Evolutionary conservation across 1,140 invertebrate species (phyloP), one percentile per base, ranked within the genome.

Genomic region (Apis dorsata): DNA sequence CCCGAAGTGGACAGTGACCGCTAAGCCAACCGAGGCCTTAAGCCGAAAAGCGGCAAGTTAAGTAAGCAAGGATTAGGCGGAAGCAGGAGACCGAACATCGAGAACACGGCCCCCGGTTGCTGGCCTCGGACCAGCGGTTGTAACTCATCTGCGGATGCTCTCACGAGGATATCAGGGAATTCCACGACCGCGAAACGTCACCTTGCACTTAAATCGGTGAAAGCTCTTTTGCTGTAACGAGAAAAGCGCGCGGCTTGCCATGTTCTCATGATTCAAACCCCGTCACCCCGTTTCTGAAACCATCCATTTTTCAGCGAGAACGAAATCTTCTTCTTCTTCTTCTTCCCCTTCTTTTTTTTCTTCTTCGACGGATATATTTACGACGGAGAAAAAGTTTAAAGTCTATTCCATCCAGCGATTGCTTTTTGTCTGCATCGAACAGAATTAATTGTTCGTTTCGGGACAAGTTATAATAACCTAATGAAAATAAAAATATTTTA

Each of bases 41-140:
- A 92, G 90, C 91, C 88, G 90, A 91, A 92, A 93, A 93, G 91
- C 91, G 91, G 89, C 91, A 89, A 93, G 92, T 92, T 92, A 91
- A 92, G 92, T 93, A 92, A 93, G 90, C 91, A 91, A 92, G 91
- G 92, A 93, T 92, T 92, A 92, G 91, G 89, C 86, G 79, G 85
- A 44, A 12, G 76, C 53, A 34, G 78, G 86, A 59, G 71, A 59
- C 19, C 71, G 71, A 73, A 74, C 55, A 34, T 60, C 55, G 71
- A 34, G 71, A 57, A 44, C 28, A 28, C 34, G n/a, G 13, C 68
- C 44, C 44, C 21, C n/a, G 21, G 57, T 17, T 66, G 34, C 66
- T 60, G 75, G 34, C 68, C 76, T 51, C 51, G 75, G 80, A 66
- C 75, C 79, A 74, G 82, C 77, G 79, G 71, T 83, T 76, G 81